phyloP scores from a whole-genome alignment of 2,888 invertebrate genomes.

The Dilophus febrilis region DNA sequence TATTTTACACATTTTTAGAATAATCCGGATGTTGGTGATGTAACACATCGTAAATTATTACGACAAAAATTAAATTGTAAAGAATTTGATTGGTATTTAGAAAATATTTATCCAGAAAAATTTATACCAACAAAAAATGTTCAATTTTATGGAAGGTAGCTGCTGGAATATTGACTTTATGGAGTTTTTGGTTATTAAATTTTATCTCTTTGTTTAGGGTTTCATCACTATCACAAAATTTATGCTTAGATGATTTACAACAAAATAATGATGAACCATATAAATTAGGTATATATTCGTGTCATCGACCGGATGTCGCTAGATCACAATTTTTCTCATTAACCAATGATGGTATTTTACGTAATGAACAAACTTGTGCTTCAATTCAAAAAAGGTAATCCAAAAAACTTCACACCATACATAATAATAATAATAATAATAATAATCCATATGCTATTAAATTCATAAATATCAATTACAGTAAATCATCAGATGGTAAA shows the following conservation, averaged over 20 bases:
- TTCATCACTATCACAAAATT: conserved; percentile 19
- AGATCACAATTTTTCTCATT: conserved; percentile 55
- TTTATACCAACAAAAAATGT: conserved; percentile 77
- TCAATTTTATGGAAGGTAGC: conserved; percentile 51
- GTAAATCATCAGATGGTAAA: conserved; percentile 1
- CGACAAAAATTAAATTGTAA: conserved; percentile 71
- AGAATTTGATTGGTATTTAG: conserved; percentile 81
- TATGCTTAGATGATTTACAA: conserved; percentile 70
- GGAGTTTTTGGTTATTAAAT: background rate
- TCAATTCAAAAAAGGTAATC: conserved; percentile 35
- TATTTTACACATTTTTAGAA: conserved; percentile 23
- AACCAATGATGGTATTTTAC: conserved; percentile 48
- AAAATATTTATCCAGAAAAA: conserved; percentile 78
- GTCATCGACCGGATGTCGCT: conserved; percentile 35
- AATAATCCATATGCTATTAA: too few species aligned
- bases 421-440: too few species aligned
- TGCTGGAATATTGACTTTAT: conserved; percentile 4
- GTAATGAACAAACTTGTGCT: conserved; percentile 65
- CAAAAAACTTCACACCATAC: too few species aligned
- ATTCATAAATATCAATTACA: too few species aligned
- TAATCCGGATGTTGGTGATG: conserved; percentile 54
- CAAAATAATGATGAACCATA: conserved; percentile 46
- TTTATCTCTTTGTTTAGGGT: conserved; percentile 6
- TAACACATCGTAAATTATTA: conserved; percentile 59
- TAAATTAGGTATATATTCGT: conserved; percentile 58